Evolutionary conservation across 35 echinoderm and acorn worm species (phyloP), one percentile per base, ranked within the genome.

Genomic region (Amphiura filiformis): DNA sequence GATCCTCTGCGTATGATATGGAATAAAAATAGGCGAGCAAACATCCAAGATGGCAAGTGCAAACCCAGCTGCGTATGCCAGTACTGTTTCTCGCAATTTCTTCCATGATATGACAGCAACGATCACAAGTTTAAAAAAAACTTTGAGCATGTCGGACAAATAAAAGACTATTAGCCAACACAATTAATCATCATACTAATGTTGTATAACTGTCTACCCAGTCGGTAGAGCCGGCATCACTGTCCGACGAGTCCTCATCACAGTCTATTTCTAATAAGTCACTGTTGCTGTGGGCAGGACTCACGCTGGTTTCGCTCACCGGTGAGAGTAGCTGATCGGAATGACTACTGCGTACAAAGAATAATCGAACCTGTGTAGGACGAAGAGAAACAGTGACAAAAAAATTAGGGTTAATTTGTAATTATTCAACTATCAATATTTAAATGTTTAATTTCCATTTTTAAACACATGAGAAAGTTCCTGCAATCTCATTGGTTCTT

Each of bases 161-260:
- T n/a, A n/a, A n/a, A n/a, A n/a, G n/a, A n/a, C n/a, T n/a, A n/a
- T n/a, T n/a, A n/a, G n/a, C n/a, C n/a, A n/a, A n/a, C n/a, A n/a
- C n/a, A n/a, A n/a, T n/a, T n/a, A n/a, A n/a, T n/a, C 80, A 92
- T 92, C 91, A 92, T 92, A 93, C 91, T 37, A 80, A 86, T 4
- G 87, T 79, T 0, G 57, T 35, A 30, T 77, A 36, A 7, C 76
- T 75, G 5, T 57, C 88, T 47, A 77, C 76, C 32, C 87, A 93
- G 37, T 90, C 88, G 17, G 86, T 84, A 11, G 56, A 61, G 3
- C 39, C 80, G 20, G 36, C 47, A 0, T 83, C 86, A 1, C 39
- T 39, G 61, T 77, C 81, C 15, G 81, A 39, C 1, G 34, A 36
- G 26, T 85, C 76, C 36, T 88, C 85, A 31, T 83, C 83, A 0